Evolutionary conservation across 2,113 vertebrate genomes (phyloP).

Genomic region (Emydocephalus ijimae): DNA sequence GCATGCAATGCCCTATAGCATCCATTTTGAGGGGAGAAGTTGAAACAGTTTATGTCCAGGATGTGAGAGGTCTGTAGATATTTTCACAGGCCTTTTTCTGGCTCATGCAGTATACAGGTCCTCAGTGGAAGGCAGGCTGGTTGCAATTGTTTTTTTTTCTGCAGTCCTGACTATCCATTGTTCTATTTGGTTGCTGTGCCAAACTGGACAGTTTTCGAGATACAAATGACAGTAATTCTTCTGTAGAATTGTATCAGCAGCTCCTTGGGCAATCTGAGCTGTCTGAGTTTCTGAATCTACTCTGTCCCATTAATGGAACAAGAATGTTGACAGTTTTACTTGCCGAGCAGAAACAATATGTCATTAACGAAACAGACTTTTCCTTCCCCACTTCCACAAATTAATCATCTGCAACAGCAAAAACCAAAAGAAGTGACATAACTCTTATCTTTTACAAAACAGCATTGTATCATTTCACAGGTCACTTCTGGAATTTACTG

Average conservation of each 20-base stretch:
- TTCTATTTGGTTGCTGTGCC: too few species aligned
- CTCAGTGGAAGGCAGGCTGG: background rate
- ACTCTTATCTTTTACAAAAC: background rate
- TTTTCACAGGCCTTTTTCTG: background rate
- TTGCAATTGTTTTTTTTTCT: background rate
- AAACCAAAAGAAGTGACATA: background rate
- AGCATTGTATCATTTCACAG: conserved; percentile 48
- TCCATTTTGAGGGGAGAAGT: background rate
- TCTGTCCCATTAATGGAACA: background rate
- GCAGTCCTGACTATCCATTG: too few species aligned
- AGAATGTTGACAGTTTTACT: background rate
- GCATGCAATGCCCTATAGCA: too few species aligned
- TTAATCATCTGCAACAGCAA: background rate
- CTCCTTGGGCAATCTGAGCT: too few species aligned
- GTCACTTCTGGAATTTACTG: conserved; percentile 71
- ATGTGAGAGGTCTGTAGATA: background rate
- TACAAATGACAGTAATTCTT: background rate
- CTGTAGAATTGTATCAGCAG: background rate
- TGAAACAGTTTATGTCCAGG: background rate
- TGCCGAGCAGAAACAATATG: background rate
- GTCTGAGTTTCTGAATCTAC: too few species aligned
- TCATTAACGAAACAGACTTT: too few species aligned
- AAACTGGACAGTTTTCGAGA: too few species aligned
- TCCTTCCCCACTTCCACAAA: too few species aligned
- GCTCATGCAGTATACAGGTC: background rate